Base-by-base conservation (phyloP, 2,888 invertebrate genomes). In the Calameuta idolon region DNA sequence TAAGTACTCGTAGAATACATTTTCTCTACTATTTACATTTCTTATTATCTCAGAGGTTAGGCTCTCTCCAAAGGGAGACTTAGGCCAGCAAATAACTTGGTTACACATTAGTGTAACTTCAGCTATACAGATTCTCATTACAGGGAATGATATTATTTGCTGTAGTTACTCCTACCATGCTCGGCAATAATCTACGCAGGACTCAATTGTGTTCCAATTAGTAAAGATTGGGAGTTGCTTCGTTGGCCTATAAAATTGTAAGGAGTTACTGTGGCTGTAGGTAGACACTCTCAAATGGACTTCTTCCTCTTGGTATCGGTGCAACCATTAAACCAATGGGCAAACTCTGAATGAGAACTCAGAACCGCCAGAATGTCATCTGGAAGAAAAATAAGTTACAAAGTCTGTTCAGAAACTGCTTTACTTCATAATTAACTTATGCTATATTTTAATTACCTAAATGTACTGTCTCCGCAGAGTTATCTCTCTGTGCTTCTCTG, bases 361-460 rank as follows among this genome's bases (percentile, higher is more conserved):
- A 94, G 93, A 85, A 92, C 94, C 4, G 91, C 89, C 40, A 94
- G 89, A 86, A 95, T 94, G 80, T 94, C 94, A 84, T 95, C 95
- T 95, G 92, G 73, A 92, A 90, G 76, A 85, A 80, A 81, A 83
- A 84, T 77, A 78, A 68, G 3, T 23, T 55, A 2, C 55, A 55
- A 55, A 55, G 55, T 9, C 86, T 86, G 71, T 71, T 37, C 79
- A 79, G 55, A 31, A 37, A 73, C 37, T 71, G 30, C 34, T 74
- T 55, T 33, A n/a, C 34, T 30, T n/a, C 35, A 11, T 15, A 40
- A 34, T 69, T 33, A 33, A 37, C 33, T 55, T 55, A 55, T 15
- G 9, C 15, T 23, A 55, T 55, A 23, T 55, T 2, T 23, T 23
- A 55, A 55, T 55, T 55, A 55, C 55, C 55, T 23, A 55, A 55